phyloP scores from a whole-genome alignment of 2,113 vertebrate species.

The Larimichthys crocea region DNA sequence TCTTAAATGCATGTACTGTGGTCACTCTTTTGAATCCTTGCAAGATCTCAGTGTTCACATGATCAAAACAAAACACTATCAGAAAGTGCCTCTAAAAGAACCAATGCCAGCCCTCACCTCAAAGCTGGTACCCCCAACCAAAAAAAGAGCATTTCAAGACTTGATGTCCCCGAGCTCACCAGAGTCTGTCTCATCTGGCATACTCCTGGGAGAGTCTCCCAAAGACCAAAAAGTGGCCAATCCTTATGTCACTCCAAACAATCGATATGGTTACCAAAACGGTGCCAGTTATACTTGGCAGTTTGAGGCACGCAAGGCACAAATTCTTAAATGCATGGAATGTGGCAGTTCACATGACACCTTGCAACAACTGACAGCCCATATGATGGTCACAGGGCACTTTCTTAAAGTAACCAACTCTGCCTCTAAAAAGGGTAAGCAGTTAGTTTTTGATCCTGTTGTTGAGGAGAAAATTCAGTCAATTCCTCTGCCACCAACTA shows the following conservation, averaged over 20 bases:
- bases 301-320: slow-evolving; percentile 98
- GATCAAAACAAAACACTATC: slow-evolving; percentile 99
- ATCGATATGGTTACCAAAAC: slow-evolving; percentile 99
- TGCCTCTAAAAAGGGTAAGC: slow-evolving; percentile 98
- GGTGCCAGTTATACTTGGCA: slow-evolving; percentile 99
- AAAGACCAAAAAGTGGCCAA: slow-evolving; percentile 95
- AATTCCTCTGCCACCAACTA: slow-evolving; percentile 96
- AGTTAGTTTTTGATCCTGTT: slow-evolving; percentile 93
- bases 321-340: slow-evolving; percentile 99
- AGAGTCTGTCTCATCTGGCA: slow-evolving; percentile 88
- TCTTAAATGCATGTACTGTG: slow-evolving; percentile 99
- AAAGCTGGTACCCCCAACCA: slow-evolving; percentile 95
- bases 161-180: slow-evolving; percentile 93
- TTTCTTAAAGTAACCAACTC: slow-evolving; percentile 99
- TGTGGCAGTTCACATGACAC: slow-evolving; percentile 99
- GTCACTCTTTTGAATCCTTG: slow-evolving; percentile 97
- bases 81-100: slow-evolving; percentile 99
- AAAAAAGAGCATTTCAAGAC: slow-evolving; percentile 96
- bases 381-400: slow-evolving; percentile 99
- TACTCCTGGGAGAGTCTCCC: slow-evolving; percentile 85
- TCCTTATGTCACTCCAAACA: slow-evolving; percentile 98
- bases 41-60: slow-evolving; percentile 99
- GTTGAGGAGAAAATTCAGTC: slow-evolving; percentile 98
- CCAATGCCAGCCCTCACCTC: slow-evolving; percentile 95
- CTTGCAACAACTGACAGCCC: slow-evolving; percentile 97